phyloP scores from a whole-genome alignment of 2,797 vertebrate genomes.

The Gymnocypris eckloni region DNA sequence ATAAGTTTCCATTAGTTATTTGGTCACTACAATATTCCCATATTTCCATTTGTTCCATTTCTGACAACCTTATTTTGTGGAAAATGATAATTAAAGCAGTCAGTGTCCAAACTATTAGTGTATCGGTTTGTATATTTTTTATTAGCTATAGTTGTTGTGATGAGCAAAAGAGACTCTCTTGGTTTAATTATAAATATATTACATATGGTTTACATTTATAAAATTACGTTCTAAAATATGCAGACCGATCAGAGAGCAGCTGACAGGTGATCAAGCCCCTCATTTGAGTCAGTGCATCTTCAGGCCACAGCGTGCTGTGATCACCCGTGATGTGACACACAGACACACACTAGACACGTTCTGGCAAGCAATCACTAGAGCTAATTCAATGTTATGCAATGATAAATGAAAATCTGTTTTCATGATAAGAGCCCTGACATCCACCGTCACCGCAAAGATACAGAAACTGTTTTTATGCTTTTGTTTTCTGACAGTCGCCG shows the following conservation, averaged over 20 bases:
- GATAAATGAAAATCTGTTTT: slow-evolving; percentile 46
- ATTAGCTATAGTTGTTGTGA: not conserved
- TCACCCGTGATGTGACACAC: slow-evolving; percentile 21
- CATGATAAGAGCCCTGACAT: slow-evolving; percentile 46
- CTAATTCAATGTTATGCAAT: slow-evolving; percentile 50
- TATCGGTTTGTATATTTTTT: too few relatives aligned
- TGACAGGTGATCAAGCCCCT: slow-evolving; percentile 48
- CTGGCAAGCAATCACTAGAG: slow-evolving; percentile 40
- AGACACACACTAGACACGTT: slow-evolving; percentile 15
- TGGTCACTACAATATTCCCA: not conserved
- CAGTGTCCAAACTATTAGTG: not conserved
- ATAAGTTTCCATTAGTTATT: too few relatives aligned
- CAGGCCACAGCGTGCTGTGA: slow-evolving; percentile 23
- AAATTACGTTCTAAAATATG: slow-evolving; percentile 3
- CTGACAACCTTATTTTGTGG: not conserved
- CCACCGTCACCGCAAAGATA: slow-evolving; percentile 38
- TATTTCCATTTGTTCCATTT: not conserved
- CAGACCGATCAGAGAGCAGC: slow-evolving; percentile 16
- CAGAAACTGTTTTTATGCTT: slow-evolving; percentile 27
- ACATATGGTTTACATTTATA: not conserved
- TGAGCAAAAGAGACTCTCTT: not conserved
- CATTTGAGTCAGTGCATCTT: slow-evolving; percentile 24
- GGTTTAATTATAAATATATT: not conserved
- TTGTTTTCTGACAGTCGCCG: slow-evolving; percentile 49
- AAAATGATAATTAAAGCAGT: not conserved